These are phyloP conservation scores for Calypte anna DNA, from an alignment of 2,113 vertebrate genomes.

Conservation along the genomic window DNA sequence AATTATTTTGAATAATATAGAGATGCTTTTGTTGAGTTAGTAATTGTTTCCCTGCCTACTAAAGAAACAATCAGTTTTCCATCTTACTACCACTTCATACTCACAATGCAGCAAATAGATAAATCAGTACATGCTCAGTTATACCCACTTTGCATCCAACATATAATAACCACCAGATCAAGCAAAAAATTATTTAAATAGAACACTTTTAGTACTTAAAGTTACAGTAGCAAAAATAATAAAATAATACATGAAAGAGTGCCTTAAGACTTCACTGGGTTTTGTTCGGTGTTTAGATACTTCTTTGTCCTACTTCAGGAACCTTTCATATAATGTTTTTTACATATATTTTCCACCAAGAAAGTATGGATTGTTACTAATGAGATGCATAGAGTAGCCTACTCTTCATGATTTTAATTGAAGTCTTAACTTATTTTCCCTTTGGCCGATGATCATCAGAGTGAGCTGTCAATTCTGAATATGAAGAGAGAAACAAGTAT, in stretches of 20 bases:
- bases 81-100: background rate
- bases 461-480: slow-evolving; percentile 29
- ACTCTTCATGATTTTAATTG: slow-evolving; percentile 13
- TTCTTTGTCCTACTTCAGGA: background rate
- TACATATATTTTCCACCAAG: background rate
- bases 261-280: background rate
- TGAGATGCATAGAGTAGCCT: background rate
- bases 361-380: background rate
- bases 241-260: background rate
- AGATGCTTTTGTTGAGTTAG: background rate
- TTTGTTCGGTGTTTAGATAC: background rate
- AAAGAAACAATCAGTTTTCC: background rate
- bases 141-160: background rate
- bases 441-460: background rate
- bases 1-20: slow-evolving; percentile 47
- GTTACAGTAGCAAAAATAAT: background rate
- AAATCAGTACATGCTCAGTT: background rate
- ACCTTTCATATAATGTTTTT: background rate
- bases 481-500: background rate
- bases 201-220: background rate
- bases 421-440: slow-evolving; percentile 50
- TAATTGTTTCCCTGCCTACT: background rate
- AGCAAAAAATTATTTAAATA: background rate
- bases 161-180: background rate
- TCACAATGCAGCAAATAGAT: background rate